Percentiles rank a stretch among this genome's conserved stretches.
Conservation (phyloP, 2,888 invertebrate species). For the Crossocerus cetratus region DNA sequence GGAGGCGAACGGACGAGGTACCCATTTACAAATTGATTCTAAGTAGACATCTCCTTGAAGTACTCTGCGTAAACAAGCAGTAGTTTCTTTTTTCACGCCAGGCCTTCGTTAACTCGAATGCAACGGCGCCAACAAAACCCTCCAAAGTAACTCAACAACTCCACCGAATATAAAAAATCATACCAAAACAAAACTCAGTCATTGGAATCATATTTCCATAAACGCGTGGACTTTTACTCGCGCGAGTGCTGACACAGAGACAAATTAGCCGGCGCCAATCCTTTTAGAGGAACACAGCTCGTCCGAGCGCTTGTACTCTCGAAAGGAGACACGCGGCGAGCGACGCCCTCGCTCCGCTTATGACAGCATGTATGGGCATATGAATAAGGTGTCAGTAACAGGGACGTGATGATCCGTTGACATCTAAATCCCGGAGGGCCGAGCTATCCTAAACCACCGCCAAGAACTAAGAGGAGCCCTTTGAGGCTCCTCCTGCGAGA, state of each 20-base stretch:
- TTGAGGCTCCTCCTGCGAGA: neutral
- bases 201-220: neutral
- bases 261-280: conserved; percentile 19
- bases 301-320: conserved; percentile 41
- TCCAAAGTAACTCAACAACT: no score
- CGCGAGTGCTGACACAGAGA: conserved; percentile 3
- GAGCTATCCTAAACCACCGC: no score
- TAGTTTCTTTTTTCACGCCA: no score
- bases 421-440: conserved; percentile 41
- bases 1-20: no score
- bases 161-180: no score
- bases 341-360: conserved; percentile 30
- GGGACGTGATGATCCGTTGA: conserved; percentile 41
- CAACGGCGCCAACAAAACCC: no score
- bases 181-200: no score
- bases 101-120: no score
- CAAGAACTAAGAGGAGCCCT: neutral
- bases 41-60: no score
- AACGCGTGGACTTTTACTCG: conserved; percentile 5
- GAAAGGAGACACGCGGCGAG: conserved; percentile 40
- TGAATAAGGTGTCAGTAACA: conserved; percentile 45
- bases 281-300: conserved; percentile 12
- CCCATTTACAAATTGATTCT: no score
- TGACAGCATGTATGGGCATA: conserved; percentile 39
- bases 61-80: no score